Evolutionary conservation across 2,113 vertebrate species (phyloP).

Genomic region (Lophius piscatorius): DNA sequence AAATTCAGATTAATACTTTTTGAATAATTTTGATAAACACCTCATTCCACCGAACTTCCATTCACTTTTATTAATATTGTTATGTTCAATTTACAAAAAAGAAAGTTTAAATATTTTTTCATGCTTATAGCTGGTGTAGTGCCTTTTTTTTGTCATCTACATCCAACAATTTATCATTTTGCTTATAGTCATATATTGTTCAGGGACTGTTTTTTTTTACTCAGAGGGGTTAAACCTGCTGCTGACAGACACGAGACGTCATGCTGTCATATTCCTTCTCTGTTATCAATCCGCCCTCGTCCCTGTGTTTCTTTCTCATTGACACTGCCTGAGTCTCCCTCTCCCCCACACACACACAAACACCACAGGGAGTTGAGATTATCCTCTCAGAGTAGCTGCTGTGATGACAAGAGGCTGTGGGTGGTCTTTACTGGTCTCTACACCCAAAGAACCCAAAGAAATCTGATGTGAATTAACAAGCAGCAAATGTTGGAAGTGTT

Average conservation of each 20-base stretch:
- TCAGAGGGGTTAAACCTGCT: neutral
- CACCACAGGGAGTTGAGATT: conserved; percentile 37
- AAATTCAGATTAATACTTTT: no score
- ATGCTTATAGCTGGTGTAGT: no score
- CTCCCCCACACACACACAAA: conserved; percentile 21
- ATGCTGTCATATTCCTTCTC: neutral
- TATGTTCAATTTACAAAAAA: no score
- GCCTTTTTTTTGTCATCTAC: no score
- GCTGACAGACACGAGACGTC: neutral
- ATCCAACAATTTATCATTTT: no score
- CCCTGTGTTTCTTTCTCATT: neutral
- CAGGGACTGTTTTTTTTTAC: neutral
- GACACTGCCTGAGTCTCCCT: neutral
- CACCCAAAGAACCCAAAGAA: neutral
- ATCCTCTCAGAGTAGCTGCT: conserved; percentile 25
- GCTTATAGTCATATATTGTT: neutral
- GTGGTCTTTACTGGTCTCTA: conserved; percentile 40
- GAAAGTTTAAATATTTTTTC: no score
- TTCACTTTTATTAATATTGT: no score
- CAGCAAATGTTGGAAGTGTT: no score
- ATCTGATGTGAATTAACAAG: no score
- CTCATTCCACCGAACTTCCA: no score
- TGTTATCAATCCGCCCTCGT: neutral
- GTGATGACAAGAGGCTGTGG: conserved; percentile 48
- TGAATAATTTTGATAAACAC: no score